Evolutionary conservation across 2,113 vertebrate species (phyloP).

Genomic region (Eudyptes chrysolophus): DNA sequence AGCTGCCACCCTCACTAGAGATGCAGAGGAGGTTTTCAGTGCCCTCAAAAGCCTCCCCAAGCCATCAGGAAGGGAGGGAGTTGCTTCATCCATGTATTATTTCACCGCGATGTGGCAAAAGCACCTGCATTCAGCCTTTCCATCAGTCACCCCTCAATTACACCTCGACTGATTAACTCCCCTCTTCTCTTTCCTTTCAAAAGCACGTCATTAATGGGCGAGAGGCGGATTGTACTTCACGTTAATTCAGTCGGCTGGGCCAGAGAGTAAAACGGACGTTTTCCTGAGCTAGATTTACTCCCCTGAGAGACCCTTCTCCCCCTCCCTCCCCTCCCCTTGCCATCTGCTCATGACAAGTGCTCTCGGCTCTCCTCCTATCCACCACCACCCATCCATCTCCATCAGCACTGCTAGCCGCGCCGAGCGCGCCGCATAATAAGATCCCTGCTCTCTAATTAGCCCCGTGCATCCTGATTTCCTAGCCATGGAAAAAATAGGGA

Average conservation of each 20-base stretch:
- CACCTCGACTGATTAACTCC: background rate
- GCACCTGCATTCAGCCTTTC: background rate
- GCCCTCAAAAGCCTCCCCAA: background rate
- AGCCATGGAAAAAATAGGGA: background rate
- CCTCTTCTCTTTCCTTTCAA: background rate
- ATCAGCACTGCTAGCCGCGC: background rate
- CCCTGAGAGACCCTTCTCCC: background rate
- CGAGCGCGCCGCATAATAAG: background rate
- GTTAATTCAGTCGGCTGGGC: background rate
- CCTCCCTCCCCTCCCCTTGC: background rate
- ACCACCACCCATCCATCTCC: background rate
- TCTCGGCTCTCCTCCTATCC: background rate
- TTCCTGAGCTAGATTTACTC: background rate
- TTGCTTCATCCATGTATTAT: background rate
- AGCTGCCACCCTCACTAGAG: background rate
- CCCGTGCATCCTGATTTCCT: background rate
- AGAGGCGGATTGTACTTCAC: background rate
- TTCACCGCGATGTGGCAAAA: rapidly evolving
- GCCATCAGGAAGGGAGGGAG: background rate
- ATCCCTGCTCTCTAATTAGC: background rate
- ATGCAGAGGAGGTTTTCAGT: rapidly evolving
- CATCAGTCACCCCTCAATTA: background rate
- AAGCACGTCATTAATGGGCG: background rate
- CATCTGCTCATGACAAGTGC: background rate
- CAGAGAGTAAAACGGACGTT: background rate